Base-by-base conservation (phyloP, 2,113 vertebrate genomes). In the Lasiurus borealis region DNA sequence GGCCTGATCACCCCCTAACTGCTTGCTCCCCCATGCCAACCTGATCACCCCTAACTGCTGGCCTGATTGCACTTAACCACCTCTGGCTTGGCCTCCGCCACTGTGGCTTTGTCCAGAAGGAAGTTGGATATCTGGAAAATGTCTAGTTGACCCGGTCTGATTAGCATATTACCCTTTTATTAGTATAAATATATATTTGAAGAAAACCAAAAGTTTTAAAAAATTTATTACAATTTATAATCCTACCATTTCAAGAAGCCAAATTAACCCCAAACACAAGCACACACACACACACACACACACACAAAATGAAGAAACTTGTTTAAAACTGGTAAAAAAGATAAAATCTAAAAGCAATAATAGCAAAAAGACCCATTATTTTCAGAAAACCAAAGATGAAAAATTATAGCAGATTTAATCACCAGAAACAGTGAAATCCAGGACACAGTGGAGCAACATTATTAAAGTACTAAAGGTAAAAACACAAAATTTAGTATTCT, bases 381-480 rank as follows among this genome's bases (percentile, higher is more conserved):
- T 88, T 85, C 54, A 57, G 75, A 77, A 94, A 88, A 93, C 25
- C 21, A 81, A 81, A 81, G 34, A 75, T 31, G 46, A 59, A 91
- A 83, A 88, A 27, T 87, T 36, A 44, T 2, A 52, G 40, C n/a
- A 91, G 29, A 52, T 57, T 75, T 44, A 88, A 48, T 91, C 64
- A 62, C 46, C 15, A 73, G 27, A 57, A 73, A 85, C 0, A 23
- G 31, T 34, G 10, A 12, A 25, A 36, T 12, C 84, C 16, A 31
- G 54, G 46, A 59, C 27, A 57, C 15, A 52, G 46, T 36, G 15
- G 13, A 73, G 5, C 66, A 92, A 31, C 13, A 29, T 92, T 40
- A 66, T 59, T 54, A 18, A 80, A 80, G 21, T 46, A 27, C 16
- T 40, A 25, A 57, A 62, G 34, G 27, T 48, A 57, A 90, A 91